phyloP scores from a whole-genome alignment of 2,113 vertebrate genomes.

The Pteruthius melanotis region DNA sequence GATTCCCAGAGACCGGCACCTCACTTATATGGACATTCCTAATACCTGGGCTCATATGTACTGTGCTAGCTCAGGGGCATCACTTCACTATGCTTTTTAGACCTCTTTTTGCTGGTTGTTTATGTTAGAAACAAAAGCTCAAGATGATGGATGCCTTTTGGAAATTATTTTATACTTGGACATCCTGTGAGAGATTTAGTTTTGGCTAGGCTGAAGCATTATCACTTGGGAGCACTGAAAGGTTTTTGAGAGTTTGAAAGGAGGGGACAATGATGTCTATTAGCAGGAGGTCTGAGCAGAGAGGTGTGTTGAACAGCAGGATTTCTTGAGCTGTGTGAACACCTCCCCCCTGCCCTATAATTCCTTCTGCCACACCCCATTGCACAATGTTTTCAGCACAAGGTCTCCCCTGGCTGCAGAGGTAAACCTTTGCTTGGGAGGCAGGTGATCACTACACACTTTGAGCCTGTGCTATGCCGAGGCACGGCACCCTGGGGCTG shows the following conservation, averaged over 20 bases:
- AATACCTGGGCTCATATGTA: not conserved
- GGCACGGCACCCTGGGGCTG: not conserved
- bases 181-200: not conserved
- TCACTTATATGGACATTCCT: not conserved
- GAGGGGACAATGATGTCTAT: not conserved
- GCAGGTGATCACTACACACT: rapidly evolving
- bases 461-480: not conserved
- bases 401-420: not conserved
- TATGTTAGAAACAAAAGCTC: not conserved
- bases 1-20: not conserved
- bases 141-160: not conserved
- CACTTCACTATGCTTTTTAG: not conserved
- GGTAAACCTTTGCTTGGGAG: not conserved
- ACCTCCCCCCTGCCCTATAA: not conserved
- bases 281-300: not conserved
- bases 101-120: not conserved
- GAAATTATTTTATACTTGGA: not conserved
- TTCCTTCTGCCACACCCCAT: not conserved
- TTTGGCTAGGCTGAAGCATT: not conserved
- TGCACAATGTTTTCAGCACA: not conserved
- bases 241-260: not conserved
- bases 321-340: not conserved
- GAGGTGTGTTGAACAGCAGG: not conserved
- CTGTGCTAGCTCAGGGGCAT: not conserved
- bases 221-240: not conserved